Conservation (phyloP, 2,113 vertebrate genomes). For the Oceanites oceanicus region DNA sequence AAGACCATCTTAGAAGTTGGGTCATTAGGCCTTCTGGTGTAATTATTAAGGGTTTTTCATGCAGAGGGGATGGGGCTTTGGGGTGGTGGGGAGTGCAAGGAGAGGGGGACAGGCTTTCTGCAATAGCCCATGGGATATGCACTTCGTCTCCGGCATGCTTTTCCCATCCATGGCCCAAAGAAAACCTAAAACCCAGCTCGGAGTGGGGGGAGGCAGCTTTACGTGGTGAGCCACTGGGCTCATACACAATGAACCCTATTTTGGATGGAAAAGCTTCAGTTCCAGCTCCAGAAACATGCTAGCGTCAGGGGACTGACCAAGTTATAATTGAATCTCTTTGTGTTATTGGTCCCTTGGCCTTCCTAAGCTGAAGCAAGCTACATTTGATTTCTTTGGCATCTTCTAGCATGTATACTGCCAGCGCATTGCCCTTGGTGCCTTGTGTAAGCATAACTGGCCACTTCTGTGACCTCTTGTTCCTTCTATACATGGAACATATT, state of each 20-base stretch:
- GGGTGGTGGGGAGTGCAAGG: background rate
- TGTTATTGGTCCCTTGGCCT: constrained; percentile 48
- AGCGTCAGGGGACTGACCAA: constrained; percentile 17
- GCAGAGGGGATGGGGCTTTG: background rate
- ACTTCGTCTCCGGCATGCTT: background rate
- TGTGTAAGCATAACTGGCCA: constrained; percentile 21
- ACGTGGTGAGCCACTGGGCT: background rate
- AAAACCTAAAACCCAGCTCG: background rate
- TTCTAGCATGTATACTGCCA: background rate
- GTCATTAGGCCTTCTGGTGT: background rate
- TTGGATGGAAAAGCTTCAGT: constrained; percentile 18
- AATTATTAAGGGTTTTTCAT: background rate
- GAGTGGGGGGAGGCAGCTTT: background rate
- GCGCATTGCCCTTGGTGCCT: constrained; percentile 1
- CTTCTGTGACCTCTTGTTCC: constrained; percentile 56
- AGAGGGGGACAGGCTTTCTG: background rate
- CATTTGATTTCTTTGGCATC: constrained; percentile 60
- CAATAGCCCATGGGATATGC: background rate
- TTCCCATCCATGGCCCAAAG: background rate
- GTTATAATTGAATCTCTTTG: constrained; percentile 51
- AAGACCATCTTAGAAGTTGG: background rate
- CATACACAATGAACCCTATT: background rate
- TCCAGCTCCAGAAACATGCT: constrained; percentile 10
- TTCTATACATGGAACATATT: constrained; percentile 42
- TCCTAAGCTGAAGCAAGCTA: constrained; percentile 9